Evolutionary conservation across 2,113 vertebrate genomes (phyloP).

Genomic region (Camelus bactrianus): DNA sequence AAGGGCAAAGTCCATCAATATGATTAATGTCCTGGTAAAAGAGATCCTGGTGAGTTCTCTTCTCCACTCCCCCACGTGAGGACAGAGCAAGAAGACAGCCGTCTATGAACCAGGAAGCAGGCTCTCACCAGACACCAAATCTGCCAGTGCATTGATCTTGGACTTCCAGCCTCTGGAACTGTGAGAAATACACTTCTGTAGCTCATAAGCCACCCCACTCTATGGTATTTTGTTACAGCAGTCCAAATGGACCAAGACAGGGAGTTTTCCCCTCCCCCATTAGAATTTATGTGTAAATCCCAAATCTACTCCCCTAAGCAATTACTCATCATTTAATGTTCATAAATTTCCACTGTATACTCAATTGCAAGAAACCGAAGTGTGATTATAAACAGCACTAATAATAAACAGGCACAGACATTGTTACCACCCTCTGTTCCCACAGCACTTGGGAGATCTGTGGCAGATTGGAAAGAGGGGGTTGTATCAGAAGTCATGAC

Average conservation of each 20-base stretch:
- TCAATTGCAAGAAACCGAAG: slow-evolving; percentile 29
- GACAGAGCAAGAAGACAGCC: not conserved
- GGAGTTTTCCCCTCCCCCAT: not conserved
- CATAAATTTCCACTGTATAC: not conserved
- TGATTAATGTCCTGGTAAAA: not conserved
- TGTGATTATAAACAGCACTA: slow-evolving; percentile 29
- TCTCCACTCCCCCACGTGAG: not conserved
- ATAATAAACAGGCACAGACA: not conserved
- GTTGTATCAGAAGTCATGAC: slow-evolving; percentile 3
- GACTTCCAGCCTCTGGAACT: not conserved
- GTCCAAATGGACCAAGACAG: not conserved
- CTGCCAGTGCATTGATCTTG: not conserved
- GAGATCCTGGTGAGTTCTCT: not conserved
- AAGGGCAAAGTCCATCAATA: not conserved
- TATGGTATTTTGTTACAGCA: not conserved
- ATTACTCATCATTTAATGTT: slow-evolving; percentile 15
- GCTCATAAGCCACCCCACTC: not conserved
- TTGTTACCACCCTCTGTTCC: not conserved
- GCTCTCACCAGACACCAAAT: not conserved
- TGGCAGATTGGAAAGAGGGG: slow-evolving; percentile 22
- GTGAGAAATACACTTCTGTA: not conserved
- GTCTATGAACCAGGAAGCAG: not conserved
- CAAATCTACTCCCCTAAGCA: not conserved
- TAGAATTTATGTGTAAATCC: not conserved
- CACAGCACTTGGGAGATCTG: not conserved